Percentiles rank a stretch among this genome's conserved stretches.
Evolutionary conservation across 1,140 invertebrate genomes (phyloP).

Genomic region (Aleiodes sp.): DNA sequence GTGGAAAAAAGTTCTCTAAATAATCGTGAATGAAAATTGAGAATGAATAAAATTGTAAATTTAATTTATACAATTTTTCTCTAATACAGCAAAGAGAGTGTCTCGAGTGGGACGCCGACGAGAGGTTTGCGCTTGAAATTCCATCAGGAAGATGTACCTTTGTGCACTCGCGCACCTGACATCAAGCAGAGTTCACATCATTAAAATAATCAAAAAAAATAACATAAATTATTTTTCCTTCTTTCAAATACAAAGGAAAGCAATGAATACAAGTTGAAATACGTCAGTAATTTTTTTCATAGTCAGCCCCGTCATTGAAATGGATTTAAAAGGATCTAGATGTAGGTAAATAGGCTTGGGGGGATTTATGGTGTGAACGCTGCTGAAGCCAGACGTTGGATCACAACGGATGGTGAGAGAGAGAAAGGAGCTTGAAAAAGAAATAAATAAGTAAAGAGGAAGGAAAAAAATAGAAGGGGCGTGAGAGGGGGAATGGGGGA

Average conservation of each 20-base stretch:
- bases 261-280: no score
- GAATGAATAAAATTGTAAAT: not conserved
- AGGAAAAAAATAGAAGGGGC: not conserved
- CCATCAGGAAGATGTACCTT: constrained; percentile 41
- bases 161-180: constrained; percentile 45
- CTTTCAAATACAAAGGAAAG: no score
- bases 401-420: not conserved
- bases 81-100: not conserved
- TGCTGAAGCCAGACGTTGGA: constrained; percentile 1
- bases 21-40: not conserved
- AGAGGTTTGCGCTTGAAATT: constrained; percentile 23
- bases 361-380: not conserved
- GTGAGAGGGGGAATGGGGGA: not conserved
- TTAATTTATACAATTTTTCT: not conserved
- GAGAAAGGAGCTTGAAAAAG: not conserved
- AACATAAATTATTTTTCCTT: constrained; percentile 12
- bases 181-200: constrained; percentile 39
- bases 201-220: not conserved
- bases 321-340: no score
- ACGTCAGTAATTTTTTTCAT: no score
- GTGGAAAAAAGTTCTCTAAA: not conserved
- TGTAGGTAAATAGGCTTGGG: not conserved
- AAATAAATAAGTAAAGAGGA: not conserved
- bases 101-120: not conserved
- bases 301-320: no score